phyloP scores from a whole-genome alignment of 2,888 invertebrate species.

The Incurvaria masculella region DNA sequence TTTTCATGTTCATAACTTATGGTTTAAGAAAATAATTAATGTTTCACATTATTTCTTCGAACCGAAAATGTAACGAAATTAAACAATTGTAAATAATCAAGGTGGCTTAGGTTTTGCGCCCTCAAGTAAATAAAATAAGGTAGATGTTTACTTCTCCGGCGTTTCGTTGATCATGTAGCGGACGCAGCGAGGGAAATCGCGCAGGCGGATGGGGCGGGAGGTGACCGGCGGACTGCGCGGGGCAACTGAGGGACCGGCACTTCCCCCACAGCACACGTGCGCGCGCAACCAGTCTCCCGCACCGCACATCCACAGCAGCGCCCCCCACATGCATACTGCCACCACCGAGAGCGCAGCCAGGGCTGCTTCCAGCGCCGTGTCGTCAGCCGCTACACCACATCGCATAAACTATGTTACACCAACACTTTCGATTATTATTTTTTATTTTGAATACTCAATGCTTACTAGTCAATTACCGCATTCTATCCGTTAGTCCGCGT shows the following conservation, averaged over 20 bases:
- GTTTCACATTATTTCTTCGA: too few relatives aligned
- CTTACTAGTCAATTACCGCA: too few relatives aligned
- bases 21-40: too few relatives aligned
- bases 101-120: too few relatives aligned
- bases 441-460: too few relatives aligned
- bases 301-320: slow-evolving; percentile 55
- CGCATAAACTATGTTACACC: too few relatives aligned
- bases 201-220: slow-evolving; percentile 79
- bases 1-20: too few relatives aligned
- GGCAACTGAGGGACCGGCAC: slow-evolving; percentile 57
- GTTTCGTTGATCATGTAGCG: slow-evolving; percentile 96
- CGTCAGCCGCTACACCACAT: slow-evolving; percentile 89
- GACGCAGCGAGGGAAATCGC: slow-evolving; percentile 91
- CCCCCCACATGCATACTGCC: slow-evolving; percentile 56
- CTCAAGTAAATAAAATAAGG: neutral
- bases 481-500: too few relatives aligned
- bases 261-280: slow-evolving; percentile 35
- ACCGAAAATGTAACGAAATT: too few relatives aligned
- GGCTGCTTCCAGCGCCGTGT: slow-evolving; percentile 77
- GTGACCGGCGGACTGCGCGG: slow-evolving; percentile 65
- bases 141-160: slow-evolving; percentile 73
- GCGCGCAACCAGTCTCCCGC: neutral
- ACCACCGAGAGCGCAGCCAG: slow-evolving; percentile 67
- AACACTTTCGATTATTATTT: neutral
- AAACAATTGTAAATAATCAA: too few relatives aligned